These are phyloP conservation scores for Tangara arthus DNA, from an alignment of 2,797 vertebrate genomes.

Conservation along the genomic window DNA sequence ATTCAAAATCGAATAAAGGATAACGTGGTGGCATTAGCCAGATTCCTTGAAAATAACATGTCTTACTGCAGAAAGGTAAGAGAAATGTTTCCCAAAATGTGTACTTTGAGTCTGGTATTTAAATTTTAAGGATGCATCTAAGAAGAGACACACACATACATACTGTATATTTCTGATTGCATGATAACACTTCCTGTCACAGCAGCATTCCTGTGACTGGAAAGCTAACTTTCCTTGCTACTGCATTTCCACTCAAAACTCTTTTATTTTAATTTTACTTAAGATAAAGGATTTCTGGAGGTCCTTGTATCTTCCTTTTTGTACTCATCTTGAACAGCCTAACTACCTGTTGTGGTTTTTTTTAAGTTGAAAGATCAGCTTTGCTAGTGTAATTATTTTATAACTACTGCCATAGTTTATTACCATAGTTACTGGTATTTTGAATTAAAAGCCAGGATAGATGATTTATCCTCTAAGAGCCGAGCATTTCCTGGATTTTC, in stretches of 20 bases:
- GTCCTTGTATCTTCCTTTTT: not conserved
- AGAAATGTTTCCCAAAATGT: not conserved
- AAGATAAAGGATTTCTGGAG: not conserved
- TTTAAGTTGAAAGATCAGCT: not conserved
- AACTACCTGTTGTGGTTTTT: not conserved
- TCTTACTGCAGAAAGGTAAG: slow-evolving; percentile 80
- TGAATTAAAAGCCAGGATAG: not conserved
- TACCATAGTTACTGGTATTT: not conserved
- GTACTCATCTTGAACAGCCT: not conserved
- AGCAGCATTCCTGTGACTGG: not conserved
- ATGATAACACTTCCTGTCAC: not conserved
- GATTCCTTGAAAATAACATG: slow-evolving; percentile 78
- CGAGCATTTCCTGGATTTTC: not conserved
- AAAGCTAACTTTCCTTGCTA: not conserved
- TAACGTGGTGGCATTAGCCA: slow-evolving; percentile 70
- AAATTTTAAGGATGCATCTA: not conserved
- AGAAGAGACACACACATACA: not conserved
- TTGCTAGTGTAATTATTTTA: not conserved
- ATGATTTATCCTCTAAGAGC: not conserved
- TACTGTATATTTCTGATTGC: not conserved
- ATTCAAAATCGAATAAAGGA: slow-evolving; percentile 58
- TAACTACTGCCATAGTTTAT: not conserved
- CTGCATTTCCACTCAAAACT: not conserved
- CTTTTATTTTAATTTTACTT: not conserved
- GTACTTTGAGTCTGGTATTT: not conserved